Base-by-base conservation (phyloP, 2,888 invertebrate species). In the Pristionchus exspectatus region DNA sequence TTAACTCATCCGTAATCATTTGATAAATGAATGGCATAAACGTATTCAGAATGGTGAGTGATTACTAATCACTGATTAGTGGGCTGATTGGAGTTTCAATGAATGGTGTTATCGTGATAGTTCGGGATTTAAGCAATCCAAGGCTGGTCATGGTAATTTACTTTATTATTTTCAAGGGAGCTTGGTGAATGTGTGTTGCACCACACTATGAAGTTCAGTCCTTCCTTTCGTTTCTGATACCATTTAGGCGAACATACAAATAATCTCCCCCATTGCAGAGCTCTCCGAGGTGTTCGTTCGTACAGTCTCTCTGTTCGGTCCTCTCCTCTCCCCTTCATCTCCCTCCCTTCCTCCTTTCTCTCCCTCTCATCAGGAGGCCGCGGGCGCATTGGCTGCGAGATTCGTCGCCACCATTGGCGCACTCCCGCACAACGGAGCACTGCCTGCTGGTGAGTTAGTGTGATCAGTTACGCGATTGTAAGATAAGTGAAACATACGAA, bases 291-390 rank as follows among this genome's bases (percentile, higher is more conserved):
- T 90, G 24, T 94, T 94, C 86, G 89, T 87, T 10, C 92, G 91
- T 4, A 87, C 92, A 16, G 90, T 90, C 10, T 88, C 91, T 7
- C 89, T 94, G 38, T 94, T 92, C 90, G 91, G 91, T 14, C 94
- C 94, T 2, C 91, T 94, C 14, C 90, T 94, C 59, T 93, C 93
- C 16, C 94, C 87, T 18, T 72, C 72, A 59, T 91, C 91, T 0
- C 91, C 93, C 16, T 91, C 92, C 30, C 91, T 94, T 44, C 92
- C 94, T 12, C 94, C 94, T 24, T 94, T 93, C 90, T 93, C 93
- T 59, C 92, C 92, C 9, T 91, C 93, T 12, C 92, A 94, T 81
- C 90, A 91, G 44, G 72, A 81, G 10, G 84, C 92, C 10, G 94
- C 94, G 1, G 88, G 84, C 0, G 77, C 85, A 10, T 88, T 92